phyloP scores from a whole-genome alignment of 1,140 invertebrate genomes.

The Ceratoteleas bidentatus region DNA sequence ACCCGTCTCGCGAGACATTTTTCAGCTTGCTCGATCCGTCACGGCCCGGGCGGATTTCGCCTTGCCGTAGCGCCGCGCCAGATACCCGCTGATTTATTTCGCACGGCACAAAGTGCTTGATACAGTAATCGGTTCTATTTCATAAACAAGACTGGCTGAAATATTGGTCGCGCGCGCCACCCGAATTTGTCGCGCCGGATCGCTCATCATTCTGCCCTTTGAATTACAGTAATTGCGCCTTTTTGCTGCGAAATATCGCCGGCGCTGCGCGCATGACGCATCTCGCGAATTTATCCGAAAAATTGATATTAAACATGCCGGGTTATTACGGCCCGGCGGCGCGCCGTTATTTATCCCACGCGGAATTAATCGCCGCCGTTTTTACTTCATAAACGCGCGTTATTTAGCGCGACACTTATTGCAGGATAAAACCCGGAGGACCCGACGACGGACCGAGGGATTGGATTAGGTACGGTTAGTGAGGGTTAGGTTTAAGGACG shows the following conservation, averaged over 20 bases:
- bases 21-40: conserved; percentile 58
- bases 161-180: conserved; percentile 53
- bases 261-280: conserved; percentile 38
- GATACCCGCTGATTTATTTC: conserved; percentile 63
- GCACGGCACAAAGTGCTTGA: conserved; percentile 62
- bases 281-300: conserved; percentile 48
- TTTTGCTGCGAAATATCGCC: conserved; percentile 45
- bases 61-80: conserved; percentile 53
- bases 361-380: conserved; percentile 37
- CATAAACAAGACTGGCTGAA: conserved; percentile 61
- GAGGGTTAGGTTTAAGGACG: too few species aligned
- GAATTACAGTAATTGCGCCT: conserved; percentile 60
- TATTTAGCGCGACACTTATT: conserved; percentile 30
- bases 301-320: conserved; percentile 58
- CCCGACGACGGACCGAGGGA: too few species aligned
- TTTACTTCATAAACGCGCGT: conserved; percentile 49
- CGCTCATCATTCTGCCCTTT: conserved; percentile 57
- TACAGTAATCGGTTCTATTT: conserved; percentile 67
- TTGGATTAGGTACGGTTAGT: too few species aligned
- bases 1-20: conserved; percentile 49
- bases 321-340: conserved; percentile 50
- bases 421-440: conserved; percentile 12
- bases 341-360: conserved; percentile 50
- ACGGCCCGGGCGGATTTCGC: conserved; percentile 45
- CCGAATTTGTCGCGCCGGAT: conserved; percentile 49